Conservation (phyloP, 2,888 invertebrate species). For the Chymomyza amoena region DNA sequence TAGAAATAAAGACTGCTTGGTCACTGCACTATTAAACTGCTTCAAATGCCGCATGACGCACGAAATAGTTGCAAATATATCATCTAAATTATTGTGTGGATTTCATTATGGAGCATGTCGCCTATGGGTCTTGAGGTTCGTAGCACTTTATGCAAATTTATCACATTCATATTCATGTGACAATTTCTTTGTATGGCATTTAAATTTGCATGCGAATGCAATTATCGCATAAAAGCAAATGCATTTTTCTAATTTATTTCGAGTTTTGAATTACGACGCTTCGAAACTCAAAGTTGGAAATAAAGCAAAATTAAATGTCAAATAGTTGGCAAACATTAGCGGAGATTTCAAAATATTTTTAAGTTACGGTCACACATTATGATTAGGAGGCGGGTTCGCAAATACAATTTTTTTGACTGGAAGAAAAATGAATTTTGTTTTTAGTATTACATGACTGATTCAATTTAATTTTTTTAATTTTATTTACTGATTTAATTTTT, state of each 20-base stretch:
- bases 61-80: slow-evolving; percentile 50
- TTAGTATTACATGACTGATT: no score
- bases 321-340: slow-evolving; percentile 5
- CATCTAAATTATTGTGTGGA: neutral
- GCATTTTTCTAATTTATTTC: slow-evolving; percentile 44
- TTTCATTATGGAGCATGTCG: slow-evolving; percentile 31
- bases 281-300: neutral
- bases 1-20: slow-evolving; percentile 18
- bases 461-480: no score
- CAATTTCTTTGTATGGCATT: slow-evolving; percentile 39
- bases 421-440: no score
- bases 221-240: neutral
- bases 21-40: slow-evolving; percentile 40
- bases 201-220: slow-evolving; percentile 31
- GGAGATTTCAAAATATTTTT: neutral
- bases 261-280: slow-evolving; percentile 41
- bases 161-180: slow-evolving; percentile 49
- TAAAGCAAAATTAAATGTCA: neutral
- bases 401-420: no score
- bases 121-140: slow-evolving; percentile 49
- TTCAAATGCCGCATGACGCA: slow-evolving; percentile 65
- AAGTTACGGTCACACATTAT: neutral
- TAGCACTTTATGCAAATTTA: slow-evolving; percentile 32
- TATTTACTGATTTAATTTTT: no score
- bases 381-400: no score